Evolutionary conservation across 2,888 invertebrate genomes (phyloP), one percentile per base, ranked within the genome.

Genomic region (Drosophila monieri): DNA sequence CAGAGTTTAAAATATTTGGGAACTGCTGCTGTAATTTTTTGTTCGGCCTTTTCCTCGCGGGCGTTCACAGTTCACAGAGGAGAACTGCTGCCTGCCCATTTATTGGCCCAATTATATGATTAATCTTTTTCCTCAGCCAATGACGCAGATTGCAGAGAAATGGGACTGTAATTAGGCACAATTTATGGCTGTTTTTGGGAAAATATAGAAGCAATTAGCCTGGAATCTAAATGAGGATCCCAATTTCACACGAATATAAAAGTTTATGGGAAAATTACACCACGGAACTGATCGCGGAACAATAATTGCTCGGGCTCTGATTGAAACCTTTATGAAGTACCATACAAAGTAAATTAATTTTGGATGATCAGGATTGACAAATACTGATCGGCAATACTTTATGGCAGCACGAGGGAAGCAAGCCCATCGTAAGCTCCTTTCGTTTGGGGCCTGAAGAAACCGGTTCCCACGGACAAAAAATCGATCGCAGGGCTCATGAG

Each of bases 101-200:
- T 76, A 88, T 86, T 83, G 67, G 88, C 71, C 66, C 88, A 85
- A 81, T 83, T 59, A 66, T 84, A 88, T 81, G 88, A 81, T 86
- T 86, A 88, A 81, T 81, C 87, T 77, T 49, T 54, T 74, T 46
- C 35, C 49, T 15, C 53, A 10, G 73, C 44, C 49, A 46, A 64
- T 69, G 69, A 69, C 69, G 69, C 69, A 69, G 73, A 54, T 62
- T 46, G 62, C 51, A 49, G 54, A 25, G 73, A 51, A 64, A 73
- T 41, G 73, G 35, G 65, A 64, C 14, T 68, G 64, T 64, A 64
- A 64, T 64, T 64, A 68, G 44, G 58, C 30, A 15, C 12, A 57
- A 57, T 65, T 57, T 65, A 65, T 65, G 65, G 58, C 25, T 25
- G 15, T 65, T 65, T 64, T 44, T 21, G 30, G 44, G 69, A 68